These are phyloP conservation scores for Pelecanoides urinatrix DNA, from an alignment of 2,113 vertebrate species.

Conservation along the genomic window DNA sequence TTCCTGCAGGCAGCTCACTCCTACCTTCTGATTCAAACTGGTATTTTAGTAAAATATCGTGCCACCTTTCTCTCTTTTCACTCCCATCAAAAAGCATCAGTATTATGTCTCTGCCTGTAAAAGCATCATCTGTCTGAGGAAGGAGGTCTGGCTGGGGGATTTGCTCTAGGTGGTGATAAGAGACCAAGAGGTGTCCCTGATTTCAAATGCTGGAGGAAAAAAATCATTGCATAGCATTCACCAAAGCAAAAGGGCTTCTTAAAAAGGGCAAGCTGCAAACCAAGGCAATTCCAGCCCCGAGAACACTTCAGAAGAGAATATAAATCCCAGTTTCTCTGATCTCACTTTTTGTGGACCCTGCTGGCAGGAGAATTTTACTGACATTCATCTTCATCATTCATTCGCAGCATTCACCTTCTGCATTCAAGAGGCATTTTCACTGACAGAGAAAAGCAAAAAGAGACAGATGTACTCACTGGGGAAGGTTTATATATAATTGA, in stretches of 20 bases:
- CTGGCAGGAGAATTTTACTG: background rate
- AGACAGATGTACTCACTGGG: conserved; percentile 1
- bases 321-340: background rate
- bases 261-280: background rate
- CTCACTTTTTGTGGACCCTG: background rate
- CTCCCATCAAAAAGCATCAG: background rate
- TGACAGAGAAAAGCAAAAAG: conserved; percentile 6
- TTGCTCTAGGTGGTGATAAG: background rate
- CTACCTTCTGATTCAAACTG: background rate
- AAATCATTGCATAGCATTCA: background rate
- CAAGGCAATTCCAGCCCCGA: background rate
- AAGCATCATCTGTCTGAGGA: background rate
- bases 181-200: background rate
- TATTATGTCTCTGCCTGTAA: background rate
- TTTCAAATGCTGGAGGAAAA: background rate
- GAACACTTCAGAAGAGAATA: background rate
- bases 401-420: background rate
- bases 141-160: background rate
- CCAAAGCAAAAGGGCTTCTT: background rate
- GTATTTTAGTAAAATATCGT: background rate
- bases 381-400: background rate
- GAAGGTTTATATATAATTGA: conserved; percentile 26
- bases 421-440: background rate
- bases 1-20: background rate
- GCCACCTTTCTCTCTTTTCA: background rate